A percentile compares a stretch with the other conserved stretches of the same genome.
phyloP scores from a whole-genome alignment of 2,113 vertebrate genomes.

The Cyphomyrus plagiostoma region DNA sequence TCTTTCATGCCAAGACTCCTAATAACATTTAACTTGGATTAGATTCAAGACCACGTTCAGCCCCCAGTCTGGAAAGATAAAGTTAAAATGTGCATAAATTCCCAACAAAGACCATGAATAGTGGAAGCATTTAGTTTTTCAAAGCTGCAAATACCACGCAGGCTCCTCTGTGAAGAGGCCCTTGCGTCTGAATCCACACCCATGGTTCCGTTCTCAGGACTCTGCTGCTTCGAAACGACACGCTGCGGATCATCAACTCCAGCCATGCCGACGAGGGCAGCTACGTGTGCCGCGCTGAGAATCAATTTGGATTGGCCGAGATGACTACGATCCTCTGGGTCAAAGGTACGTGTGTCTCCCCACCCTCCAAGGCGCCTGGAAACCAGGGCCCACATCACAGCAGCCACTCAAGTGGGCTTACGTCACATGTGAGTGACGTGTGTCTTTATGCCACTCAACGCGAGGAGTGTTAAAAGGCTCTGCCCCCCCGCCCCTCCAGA shows the following conservation, averaged over 20 bases:
- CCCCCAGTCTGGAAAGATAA: neutral
- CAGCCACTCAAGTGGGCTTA: neutral
- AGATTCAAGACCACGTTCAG: neutral
- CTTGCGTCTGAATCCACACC: neutral
- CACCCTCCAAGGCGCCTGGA: neutral
- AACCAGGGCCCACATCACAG: neutral
- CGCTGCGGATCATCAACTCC: conserved; percentile 78
- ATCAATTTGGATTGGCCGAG: conserved; percentile 85
- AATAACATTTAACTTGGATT: neutral
- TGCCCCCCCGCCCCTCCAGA: conserved; percentile 64
- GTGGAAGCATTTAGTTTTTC: neutral
- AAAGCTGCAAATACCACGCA: conserved; percentile 25
- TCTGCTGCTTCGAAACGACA: conserved; percentile 82
- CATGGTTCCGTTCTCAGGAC: conserved; percentile 57
- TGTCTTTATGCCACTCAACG: neutral
- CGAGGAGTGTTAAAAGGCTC: neutral
- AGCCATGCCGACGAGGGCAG: conserved; percentile 84
- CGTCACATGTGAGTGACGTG: neutral
- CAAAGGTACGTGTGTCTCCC: conserved; percentile 76
- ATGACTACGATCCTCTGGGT: conserved; percentile 76
- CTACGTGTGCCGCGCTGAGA: conserved; percentile 80
- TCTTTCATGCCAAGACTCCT: neutral
- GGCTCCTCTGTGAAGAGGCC: conserved; percentile 23
- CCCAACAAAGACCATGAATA: neutral
- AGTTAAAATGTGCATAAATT: neutral